phyloP scores from a whole-genome alignment of 1,140 invertebrate genomes.

The Drosophila miranda region DNA sequence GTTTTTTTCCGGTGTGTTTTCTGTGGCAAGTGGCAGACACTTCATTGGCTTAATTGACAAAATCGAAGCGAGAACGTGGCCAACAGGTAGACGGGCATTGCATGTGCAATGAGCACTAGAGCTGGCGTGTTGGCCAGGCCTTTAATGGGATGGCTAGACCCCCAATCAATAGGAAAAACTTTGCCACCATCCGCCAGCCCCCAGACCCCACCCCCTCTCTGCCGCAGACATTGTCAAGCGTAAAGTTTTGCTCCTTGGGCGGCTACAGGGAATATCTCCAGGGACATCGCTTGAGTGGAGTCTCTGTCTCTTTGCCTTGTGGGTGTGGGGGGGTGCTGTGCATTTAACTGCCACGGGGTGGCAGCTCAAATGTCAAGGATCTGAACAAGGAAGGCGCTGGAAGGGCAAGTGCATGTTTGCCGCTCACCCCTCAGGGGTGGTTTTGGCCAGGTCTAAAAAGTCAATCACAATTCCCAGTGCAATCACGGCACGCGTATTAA shows the following conservation, averaged over 20 bases:
- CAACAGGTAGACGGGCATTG: constrained; percentile 42
- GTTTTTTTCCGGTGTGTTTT: neutral
- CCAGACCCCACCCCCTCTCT: neutral
- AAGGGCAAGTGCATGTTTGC: constrained; percentile 7
- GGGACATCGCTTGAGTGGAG: constrained; percentile 53
- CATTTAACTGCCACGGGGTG: constrained; percentile 37
- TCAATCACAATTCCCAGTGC: constrained; percentile 80
- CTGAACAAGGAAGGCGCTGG: neutral
- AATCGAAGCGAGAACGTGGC: constrained; percentile 53
- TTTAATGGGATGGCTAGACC: constrained; percentile 51
- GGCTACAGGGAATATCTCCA: constrained; percentile 25
- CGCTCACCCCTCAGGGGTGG: constrained; percentile 5
- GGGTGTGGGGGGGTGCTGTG: constrained; percentile 26
- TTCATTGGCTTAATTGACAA: constrained; percentile 74
- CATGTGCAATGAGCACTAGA: constrained; percentile 44
- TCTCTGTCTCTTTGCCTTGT: constrained; percentile 9
- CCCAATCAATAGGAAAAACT: constrained; percentile 36
- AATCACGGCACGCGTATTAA: constrained; percentile 78
- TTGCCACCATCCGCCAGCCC: constrained; percentile 42
- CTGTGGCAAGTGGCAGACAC: constrained; percentile 22
- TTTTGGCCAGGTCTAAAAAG: constrained; percentile 67
- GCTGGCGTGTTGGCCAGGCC: constrained; percentile 8
- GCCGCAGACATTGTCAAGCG: constrained; percentile 45
- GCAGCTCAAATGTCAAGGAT: constrained; percentile 41
- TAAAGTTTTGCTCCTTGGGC: constrained; percentile 8